Evolutionary conservation across 2,888 invertebrate genomes (phyloP).

Genomic region (Sussaba pulchella): DNA sequence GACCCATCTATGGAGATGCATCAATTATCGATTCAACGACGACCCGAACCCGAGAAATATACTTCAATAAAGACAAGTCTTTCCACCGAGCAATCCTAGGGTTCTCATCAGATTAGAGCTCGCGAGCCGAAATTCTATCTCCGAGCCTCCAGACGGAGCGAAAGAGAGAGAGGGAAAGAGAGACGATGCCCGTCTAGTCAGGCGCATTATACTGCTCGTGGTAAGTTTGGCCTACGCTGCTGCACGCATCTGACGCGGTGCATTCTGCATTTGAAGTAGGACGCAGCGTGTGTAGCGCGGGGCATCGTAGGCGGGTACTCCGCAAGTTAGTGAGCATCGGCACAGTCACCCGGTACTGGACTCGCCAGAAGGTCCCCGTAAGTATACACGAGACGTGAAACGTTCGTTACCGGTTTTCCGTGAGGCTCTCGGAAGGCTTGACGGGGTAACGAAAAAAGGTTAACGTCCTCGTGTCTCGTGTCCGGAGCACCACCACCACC

Average conservation of each 20-base stretch:
- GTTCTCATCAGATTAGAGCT: too few species aligned
- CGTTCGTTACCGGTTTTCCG: conserved; percentile 74
- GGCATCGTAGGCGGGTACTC: too few species aligned
- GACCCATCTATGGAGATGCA: background rate
- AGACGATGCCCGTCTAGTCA: conserved; percentile 20
- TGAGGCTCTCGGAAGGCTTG: conserved; percentile 60
- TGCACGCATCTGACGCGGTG: too few species aligned
- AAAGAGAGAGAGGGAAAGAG: too few species aligned
- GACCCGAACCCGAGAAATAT: conserved; percentile 9
- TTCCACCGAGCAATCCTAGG: too few species aligned
- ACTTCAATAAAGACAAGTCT: conserved; percentile 1
- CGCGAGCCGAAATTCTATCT: too few species aligned
- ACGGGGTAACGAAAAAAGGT: conserved; percentile 83
- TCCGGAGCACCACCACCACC: conserved; percentile 6
- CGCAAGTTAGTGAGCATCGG: background rate
- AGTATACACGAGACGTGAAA: conserved; percentile 62
- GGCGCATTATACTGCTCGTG: background rate
- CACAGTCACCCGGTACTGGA: background rate
- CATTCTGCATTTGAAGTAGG: conserved; percentile 1
- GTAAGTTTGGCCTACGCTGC: background rate
- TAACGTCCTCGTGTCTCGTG: conserved; percentile 79
- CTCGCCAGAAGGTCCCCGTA: background rate
- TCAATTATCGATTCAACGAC: conserved; percentile 14
- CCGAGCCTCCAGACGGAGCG: too few species aligned
- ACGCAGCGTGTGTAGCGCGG: background rate